Percentiles rank a stretch among this genome's conserved stretches.
phyloP scores from a whole-genome alignment of 2,797 vertebrate species.

The Cichlasoma orientale region DNA sequence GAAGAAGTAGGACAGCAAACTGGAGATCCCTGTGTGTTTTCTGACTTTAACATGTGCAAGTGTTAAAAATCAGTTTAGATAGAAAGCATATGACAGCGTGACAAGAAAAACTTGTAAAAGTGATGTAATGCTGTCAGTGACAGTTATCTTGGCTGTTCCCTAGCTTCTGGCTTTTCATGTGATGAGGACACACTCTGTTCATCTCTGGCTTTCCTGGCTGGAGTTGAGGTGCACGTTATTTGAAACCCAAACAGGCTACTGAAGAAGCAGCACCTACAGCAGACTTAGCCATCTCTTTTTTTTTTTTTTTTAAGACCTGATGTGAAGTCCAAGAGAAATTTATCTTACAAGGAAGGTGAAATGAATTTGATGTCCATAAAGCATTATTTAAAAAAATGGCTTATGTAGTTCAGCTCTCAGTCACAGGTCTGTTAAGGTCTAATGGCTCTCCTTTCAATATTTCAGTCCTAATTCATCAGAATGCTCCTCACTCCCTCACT shows the following conservation, averaged over 20 bases:
- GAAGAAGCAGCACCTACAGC: neutral
- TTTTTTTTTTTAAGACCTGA: neutral
- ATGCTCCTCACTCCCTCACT: conserved; percentile 5
- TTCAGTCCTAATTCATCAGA: conserved; percentile 29
- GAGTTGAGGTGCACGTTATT: neutral
- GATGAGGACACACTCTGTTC: neutral
- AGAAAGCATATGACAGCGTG: neutral
- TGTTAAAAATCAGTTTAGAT: neutral
- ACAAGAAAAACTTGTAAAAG: neutral
- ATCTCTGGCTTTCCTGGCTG: neutral
- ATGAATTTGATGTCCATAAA: neutral
- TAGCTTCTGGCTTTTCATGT: neutral
- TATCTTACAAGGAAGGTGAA: neutral
- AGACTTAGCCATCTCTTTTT: neutral
- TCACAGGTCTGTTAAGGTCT: conserved; percentile 11
- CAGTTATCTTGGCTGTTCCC: neutral
- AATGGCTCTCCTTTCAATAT: neutral
- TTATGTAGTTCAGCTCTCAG: neutral
- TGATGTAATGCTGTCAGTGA: neutral
- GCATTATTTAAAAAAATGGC: neutral
- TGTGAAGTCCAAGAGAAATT: neutral
- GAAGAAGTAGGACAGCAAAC: neutral
- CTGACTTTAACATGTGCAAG: neutral
- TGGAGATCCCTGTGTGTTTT: neutral
- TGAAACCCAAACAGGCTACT: neutral